Percentiles rank a stretch among this genome's conserved stretches.
phyloP scores from a whole-genome alignment of 2,888 invertebrate species.

The Hybos culiciformis region DNA sequence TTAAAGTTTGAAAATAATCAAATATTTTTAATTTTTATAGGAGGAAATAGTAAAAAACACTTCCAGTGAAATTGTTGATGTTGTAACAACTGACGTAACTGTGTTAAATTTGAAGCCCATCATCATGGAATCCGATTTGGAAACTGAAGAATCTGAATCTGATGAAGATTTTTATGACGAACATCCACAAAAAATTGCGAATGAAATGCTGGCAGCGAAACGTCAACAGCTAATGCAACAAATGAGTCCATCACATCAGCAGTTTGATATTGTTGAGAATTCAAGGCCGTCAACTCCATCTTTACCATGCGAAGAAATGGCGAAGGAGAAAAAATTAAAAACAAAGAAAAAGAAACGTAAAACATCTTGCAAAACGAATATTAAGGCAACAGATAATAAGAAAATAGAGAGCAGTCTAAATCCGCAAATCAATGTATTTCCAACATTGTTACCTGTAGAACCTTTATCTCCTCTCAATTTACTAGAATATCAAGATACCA shows the following conservation, averaged over 20 bases:
- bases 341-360: constrained; percentile 55
- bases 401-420: constrained; percentile 12
- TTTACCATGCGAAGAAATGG: constrained; percentile 32
- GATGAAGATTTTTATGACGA: constrained; percentile 82
- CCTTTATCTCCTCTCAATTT: neutral
- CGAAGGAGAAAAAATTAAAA: constrained; percentile 39
- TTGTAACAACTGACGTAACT: constrained; percentile 39
- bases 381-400: constrained; percentile 13
- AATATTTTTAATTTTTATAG: too few relatives aligned
- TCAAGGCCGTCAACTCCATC: constrained; percentile 53
- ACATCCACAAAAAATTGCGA: constrained; percentile 61
- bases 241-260: constrained; percentile 47
- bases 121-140: constrained; percentile 68
- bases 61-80: constrained; percentile 36
- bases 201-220: constrained; percentile 59
- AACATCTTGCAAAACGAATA: constrained; percentile 28
- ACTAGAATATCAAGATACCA: neutral
- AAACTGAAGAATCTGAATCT: constrained; percentile 72
- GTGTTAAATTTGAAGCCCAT: constrained; percentile 43
- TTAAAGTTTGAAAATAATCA: too few relatives aligned
- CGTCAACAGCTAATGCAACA: constrained; percentile 51
- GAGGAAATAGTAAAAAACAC: neutral
- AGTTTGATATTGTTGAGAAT: constrained; percentile 45
- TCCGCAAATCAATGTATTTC: neutral
- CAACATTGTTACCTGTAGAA: neutral